phyloP scores from a whole-genome alignment of 2,797 vertebrate species.

The Tolypeutes matacus region DNA sequence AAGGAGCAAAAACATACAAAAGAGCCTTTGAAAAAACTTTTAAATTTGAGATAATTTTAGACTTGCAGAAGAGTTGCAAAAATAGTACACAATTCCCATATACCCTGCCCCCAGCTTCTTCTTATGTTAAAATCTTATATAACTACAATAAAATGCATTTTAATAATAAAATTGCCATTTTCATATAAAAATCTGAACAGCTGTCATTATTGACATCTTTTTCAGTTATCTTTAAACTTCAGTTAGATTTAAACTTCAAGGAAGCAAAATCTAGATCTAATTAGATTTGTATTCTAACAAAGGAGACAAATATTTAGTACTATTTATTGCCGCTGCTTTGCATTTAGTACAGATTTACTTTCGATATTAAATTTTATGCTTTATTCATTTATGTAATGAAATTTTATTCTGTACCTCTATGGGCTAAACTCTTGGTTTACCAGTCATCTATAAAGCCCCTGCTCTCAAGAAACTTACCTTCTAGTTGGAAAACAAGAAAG shows the following conservation, averaged over 20 bases:
- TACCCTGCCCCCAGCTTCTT: background rate
- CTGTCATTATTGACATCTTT: constrained; percentile 20
- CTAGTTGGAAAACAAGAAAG: constrained; percentile 2
- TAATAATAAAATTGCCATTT: constrained; percentile 5
- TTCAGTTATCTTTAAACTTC: constrained; percentile 1
- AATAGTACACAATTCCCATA: background rate
- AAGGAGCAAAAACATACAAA: background rate
- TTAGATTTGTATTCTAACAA: background rate
- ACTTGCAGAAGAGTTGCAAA: background rate
- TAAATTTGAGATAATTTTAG: constrained; percentile 34
- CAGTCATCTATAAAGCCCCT: background rate
- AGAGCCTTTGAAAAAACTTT: background rate
- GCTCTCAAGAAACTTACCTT: background rate
- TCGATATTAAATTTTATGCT: background rate
- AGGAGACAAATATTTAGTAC: background rate
- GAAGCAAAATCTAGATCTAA: constrained; percentile 7
- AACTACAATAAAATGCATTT: constrained; percentile 35
- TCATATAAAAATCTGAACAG: background rate
- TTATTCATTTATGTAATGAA: constrained; percentile 1
- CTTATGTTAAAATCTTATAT: constrained; percentile 9
- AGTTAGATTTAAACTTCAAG: constrained; percentile 25
- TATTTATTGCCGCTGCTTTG: background rate
- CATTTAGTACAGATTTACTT: background rate
- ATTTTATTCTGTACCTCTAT: constrained; percentile 5
- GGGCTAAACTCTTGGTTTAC: background rate